Percentiles rank a stretch among this genome's conserved stretches.
Conservation (phyloP, 37 sponge, comb jelly and placozoan species). For the Halisarca cf. caerulea region DNA sequence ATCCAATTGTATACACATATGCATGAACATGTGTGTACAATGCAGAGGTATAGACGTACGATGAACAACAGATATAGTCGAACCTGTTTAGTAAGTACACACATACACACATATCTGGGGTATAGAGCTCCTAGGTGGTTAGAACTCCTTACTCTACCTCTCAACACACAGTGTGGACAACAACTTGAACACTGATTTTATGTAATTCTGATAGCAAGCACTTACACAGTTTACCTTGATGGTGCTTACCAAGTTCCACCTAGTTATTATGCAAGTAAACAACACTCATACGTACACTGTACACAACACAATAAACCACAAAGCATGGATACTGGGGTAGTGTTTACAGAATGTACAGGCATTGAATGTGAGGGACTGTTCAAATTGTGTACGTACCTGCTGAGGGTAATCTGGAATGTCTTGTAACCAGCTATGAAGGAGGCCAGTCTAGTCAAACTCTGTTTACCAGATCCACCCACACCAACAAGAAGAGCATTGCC, state of each 20-base stretch:
- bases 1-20: not conserved
- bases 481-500: slow-evolving; percentile 98
- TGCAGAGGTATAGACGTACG: not conserved
- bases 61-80: too few species aligned
- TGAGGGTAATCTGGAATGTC: slow-evolving; percentile 97
- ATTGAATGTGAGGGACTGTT: too few species aligned
- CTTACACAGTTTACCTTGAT: too few species aligned
- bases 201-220: too few species aligned
- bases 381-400: slow-evolving; percentile 52
- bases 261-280: too few species aligned
- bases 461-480: slow-evolving; percentile 99
- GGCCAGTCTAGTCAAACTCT: slow-evolving; percentile 98
- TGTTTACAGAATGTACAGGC: not conserved
- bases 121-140: too few species aligned
- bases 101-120: too few species aligned
- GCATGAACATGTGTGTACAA: not conserved
- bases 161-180: too few species aligned
- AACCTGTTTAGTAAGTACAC: too few species aligned
- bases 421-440: slow-evolving; percentile 99
- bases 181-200: too few species aligned
- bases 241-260: too few species aligned
- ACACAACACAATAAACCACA: not conserved
- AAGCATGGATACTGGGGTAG: not conserved
- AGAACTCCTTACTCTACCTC: too few species aligned
- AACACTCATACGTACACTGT: not conserved